Base-by-base conservation (phyloP, 2,113 vertebrate genomes). In the Trachemys scripta region DNA sequence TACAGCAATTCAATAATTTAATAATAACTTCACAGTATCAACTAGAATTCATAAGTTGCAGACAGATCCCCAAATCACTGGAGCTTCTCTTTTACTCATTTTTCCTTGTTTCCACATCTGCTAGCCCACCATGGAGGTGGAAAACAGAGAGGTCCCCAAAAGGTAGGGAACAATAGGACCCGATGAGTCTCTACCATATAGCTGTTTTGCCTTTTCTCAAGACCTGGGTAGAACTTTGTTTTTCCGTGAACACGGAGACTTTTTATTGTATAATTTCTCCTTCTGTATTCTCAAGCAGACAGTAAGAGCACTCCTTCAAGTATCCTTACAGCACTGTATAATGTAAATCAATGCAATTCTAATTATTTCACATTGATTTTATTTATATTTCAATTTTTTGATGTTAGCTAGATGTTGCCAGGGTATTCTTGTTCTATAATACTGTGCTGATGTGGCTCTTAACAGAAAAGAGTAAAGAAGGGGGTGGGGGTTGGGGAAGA, bases 361-460 rank as follows among this genome's bases (percentile, higher is more conserved):
- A 56, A 65, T 84, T 75, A 83, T 54, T 3, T 5, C 4, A 8
- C 29, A 50, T 45, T 57, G 82, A 24, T 27, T 69, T 82, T 80
- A 51, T 53, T 53, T 35, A 80, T 51, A 22, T 35, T 53, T 47
- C 2, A 24, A 54, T 24, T 6, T 11, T 83, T 42, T 45, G 35
- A 5, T 62, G 1, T 4, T 80, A 38, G 5, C 12, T n/a, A 62
- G 59, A 5, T 16, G 3, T 16, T 65, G 62, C 7, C 14, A 17
- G 31, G 62, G 14, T 14, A 35, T 27, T 81, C 35, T 17, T 78
- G 6, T 42, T 88, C 82, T 31, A 27, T 13, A 80, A 38, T 84
- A 1, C 4, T 14, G 59, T 11, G 0, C 16, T 84, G 81, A 53
- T 0, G 0, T 0, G 31, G 62, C 31, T 65, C 31, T 35, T 35